Conservation (phyloP, 2,113 vertebrate species). For the Epinephelus fuscoguttatus region DNA sequence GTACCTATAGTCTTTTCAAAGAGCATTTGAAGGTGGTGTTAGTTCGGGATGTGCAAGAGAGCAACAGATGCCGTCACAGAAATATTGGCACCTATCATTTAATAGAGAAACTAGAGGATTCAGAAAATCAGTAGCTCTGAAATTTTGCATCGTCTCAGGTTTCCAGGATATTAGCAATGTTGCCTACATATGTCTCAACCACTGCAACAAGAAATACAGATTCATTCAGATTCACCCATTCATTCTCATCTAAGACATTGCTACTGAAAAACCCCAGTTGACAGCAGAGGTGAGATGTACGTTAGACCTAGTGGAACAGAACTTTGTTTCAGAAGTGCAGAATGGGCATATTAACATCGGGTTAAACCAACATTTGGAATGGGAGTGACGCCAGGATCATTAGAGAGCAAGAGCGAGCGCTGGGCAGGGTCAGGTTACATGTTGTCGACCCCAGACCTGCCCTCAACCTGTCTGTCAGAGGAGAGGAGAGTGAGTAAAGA, state of each 20-base stretch:
- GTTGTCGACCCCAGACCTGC: constrained; percentile 64
- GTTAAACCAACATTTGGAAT: constrained; percentile 83
- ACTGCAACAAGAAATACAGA: constrained; percentile 28
- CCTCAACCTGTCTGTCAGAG: constrained; percentile 71
- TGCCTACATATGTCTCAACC: constrained; percentile 6
- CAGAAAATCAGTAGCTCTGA: not conserved
- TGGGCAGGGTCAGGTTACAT: constrained; percentile 62
- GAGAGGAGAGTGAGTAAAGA: constrained; percentile 41
- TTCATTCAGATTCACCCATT: no score
- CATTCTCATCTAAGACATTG: constrained; percentile 44
- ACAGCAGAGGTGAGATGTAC: constrained; percentile 59
- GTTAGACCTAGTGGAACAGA: constrained; percentile 60
- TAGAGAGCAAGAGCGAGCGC: constrained; percentile 46
- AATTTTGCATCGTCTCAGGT: not conserved
- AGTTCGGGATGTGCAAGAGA: no score
- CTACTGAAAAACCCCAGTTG: constrained; percentile 63
- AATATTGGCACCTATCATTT: not conserved
- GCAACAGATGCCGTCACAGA: not conserved
- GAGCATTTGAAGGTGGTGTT: no score
- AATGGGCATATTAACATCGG: constrained; percentile 74
- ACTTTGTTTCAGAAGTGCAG: constrained; percentile 73
- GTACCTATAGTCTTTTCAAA: no score
- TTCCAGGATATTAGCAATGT: not conserved
- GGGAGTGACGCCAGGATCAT: constrained; percentile 72
- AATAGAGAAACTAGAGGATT: not conserved